These are phyloP conservation scores for Hydriomena furcata DNA, from an alignment of 2,888 invertebrate species.

Conservation along the genomic window DNA sequence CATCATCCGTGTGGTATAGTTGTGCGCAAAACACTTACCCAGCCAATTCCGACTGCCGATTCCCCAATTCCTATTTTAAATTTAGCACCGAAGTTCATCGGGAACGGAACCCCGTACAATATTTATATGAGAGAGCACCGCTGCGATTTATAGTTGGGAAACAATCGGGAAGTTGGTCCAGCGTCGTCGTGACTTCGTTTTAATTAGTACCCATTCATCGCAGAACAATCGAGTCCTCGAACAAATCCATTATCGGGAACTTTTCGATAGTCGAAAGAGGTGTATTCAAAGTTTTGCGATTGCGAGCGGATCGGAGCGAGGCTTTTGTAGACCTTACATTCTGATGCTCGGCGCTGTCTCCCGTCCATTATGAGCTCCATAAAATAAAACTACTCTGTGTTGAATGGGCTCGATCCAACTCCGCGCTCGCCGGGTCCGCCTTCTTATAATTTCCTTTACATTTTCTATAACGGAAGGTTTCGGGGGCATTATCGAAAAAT, in stretches of 20 bases:
- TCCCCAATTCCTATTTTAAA: slow-evolving; percentile 71
- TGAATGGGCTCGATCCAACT: slow-evolving; percentile 35
- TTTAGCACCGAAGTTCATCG: slow-evolving; percentile 73
- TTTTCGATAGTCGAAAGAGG: slow-evolving; percentile 82
- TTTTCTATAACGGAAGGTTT: slow-evolving; percentile 51
- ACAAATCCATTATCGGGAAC: slow-evolving; percentile 81
- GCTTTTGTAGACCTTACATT: slow-evolving; percentile 59
- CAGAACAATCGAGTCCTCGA: slow-evolving; percentile 79
- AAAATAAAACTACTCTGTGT: slow-evolving; percentile 43
- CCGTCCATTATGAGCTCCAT: slow-evolving; percentile 43
- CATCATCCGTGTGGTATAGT: slow-evolving; percentile 35
- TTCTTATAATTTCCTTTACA: slow-evolving; percentile 53
- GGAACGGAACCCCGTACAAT: slow-evolving; percentile 56
- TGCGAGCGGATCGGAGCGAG: slow-evolving; percentile 59
- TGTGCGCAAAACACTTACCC: slow-evolving; percentile 36
- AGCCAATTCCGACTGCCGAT: slow-evolving; percentile 50
- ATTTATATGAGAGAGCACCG: slow-evolving; percentile 71
- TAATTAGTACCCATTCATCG: slow-evolving; percentile 84
- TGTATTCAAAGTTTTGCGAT: slow-evolving; percentile 75
- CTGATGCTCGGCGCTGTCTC: slow-evolving; percentile 49
- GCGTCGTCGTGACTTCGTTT: slow-evolving; percentile 80
- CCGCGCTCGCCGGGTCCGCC: slow-evolving; percentile 22
- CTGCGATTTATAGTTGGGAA: slow-evolving; percentile 77
- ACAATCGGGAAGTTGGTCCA: slow-evolving; percentile 78
- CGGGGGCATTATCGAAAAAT: slow-evolving; percentile 55